A percentile compares a stretch with the other conserved stretches of the same genome.
phyloP scores from a whole-genome alignment of 2,888 invertebrate genomes.

The Dioctria rufipes region DNA sequence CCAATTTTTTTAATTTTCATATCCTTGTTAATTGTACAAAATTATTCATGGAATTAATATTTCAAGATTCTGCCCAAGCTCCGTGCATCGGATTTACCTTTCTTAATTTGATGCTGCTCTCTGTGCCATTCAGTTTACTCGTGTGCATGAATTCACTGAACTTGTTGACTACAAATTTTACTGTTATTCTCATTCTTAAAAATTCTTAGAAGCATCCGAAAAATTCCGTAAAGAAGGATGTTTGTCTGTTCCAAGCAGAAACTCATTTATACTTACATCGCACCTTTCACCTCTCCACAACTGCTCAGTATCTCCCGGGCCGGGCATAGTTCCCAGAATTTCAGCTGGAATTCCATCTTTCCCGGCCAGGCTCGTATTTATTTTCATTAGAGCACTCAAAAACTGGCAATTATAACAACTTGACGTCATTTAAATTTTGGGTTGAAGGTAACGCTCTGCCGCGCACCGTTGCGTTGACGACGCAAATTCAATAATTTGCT shows the following conservation, averaged over 20 bases:
- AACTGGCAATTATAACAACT: not conserved
- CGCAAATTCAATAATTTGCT: not conserved
- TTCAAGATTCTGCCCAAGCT: no score
- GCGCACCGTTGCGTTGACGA: not conserved
- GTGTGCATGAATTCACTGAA: no score
- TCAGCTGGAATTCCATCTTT: not conserved
- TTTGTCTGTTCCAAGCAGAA: constrained; percentile 31
- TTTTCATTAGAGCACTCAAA: not conserved
- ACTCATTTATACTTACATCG: constrained; percentile 25
- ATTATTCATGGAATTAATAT: no score
- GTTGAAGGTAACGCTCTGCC: no score
- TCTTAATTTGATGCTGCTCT: no score
- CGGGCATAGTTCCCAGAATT: not conserved
- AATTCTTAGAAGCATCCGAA: constrained; percentile 30
- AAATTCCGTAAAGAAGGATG: constrained; percentile 32
- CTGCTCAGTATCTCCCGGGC: not conserved
- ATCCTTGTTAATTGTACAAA: no score
- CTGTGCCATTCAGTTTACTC: no score
- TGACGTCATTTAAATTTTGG: not conserved
- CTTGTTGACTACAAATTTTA: no score
- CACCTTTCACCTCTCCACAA: not conserved
- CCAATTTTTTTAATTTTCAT: no score
- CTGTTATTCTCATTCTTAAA: constrained; percentile 25
- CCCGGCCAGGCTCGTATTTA: not conserved
- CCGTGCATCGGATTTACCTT: no score